phyloP scores from a whole-genome alignment of 2,113 vertebrate genomes.

The Phocoena sinus region DNA sequence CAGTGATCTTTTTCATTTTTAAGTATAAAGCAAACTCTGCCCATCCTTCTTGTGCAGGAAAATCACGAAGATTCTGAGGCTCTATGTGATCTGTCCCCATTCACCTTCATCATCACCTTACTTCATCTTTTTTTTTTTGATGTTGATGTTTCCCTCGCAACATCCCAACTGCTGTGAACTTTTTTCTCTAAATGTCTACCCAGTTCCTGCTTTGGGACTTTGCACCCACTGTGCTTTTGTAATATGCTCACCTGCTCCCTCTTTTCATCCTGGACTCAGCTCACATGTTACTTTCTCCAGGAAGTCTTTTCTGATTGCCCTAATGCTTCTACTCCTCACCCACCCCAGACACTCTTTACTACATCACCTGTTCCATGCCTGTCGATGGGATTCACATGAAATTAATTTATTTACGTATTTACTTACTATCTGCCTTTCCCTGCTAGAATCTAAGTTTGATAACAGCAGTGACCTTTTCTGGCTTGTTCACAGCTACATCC shows the following conservation, averaged over 20 bases:
- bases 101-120: neutral
- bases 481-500: neutral
- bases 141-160: neutral
- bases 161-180: neutral
- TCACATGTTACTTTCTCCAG: neutral
- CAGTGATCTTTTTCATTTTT: neutral
- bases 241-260: neutral
- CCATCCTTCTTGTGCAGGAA: neutral
- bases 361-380: neutral
- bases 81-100: neutral
- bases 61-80: neutral
- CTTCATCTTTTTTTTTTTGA: neutral
- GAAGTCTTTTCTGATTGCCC: neutral
- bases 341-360: neutral
- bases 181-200: neutral
- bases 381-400: neutral
- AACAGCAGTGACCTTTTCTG: neutral
- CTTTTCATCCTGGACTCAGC: neutral
- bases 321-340: neutral
- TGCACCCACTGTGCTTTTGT: neutral
- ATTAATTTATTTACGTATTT: neutral
- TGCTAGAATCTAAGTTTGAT: neutral
- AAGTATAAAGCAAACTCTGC: neutral
- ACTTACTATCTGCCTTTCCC: neutral
- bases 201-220: neutral